Evolutionary conservation across 2,113 vertebrate species (phyloP).

Genomic region (Collichthys lucidus): DNA sequence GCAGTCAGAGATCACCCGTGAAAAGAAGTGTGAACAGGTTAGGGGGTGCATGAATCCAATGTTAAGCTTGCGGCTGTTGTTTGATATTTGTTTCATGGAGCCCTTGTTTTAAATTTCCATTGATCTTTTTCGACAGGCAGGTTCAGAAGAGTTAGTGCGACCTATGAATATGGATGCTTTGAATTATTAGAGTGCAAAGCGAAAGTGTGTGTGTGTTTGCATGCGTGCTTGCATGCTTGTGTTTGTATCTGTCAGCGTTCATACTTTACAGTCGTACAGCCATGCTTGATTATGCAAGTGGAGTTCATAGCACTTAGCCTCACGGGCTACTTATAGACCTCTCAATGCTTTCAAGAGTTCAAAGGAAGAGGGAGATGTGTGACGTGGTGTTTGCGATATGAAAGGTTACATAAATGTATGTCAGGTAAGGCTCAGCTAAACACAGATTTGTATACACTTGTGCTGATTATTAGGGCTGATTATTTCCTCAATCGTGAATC

Average conservation of each 20-base stretch:
- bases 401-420: slow-evolving; percentile 57
- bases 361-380: slow-evolving; percentile 52
- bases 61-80: slow-evolving; percentile 52
- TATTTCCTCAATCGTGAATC: neutral
- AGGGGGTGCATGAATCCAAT: slow-evolving; percentile 13
- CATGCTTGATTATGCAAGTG: slow-evolving; percentile 67
- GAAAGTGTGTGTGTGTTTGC: slow-evolving; percentile 18
- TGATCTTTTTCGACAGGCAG: slow-evolving; percentile 67
- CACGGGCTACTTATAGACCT: slow-evolving; percentile 65
- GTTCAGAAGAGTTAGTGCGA: slow-evolving; percentile 65
- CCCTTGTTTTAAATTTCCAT: slow-evolving; percentile 67
- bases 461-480: neutral
- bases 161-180: slow-evolving; percentile 78
- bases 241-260: slow-evolving; percentile 59
- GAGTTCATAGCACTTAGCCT: slow-evolving; percentile 72
- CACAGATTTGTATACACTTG: slow-evolving; percentile 4
- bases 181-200: slow-evolving; percentile 62
- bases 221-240: slow-evolving; percentile 10
- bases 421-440: slow-evolving; percentile 51
- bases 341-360: slow-evolving; percentile 55
- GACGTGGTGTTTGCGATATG: slow-evolving; percentile 49
- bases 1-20: slow-evolving; percentile 24
- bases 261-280: slow-evolving; percentile 52
- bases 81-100: slow-evolving; percentile 61
- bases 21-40: slow-evolving; percentile 12